Evolutionary conservation across 2,888 invertebrate species (phyloP).

Genomic region (Nemoura dubitans): DNA sequence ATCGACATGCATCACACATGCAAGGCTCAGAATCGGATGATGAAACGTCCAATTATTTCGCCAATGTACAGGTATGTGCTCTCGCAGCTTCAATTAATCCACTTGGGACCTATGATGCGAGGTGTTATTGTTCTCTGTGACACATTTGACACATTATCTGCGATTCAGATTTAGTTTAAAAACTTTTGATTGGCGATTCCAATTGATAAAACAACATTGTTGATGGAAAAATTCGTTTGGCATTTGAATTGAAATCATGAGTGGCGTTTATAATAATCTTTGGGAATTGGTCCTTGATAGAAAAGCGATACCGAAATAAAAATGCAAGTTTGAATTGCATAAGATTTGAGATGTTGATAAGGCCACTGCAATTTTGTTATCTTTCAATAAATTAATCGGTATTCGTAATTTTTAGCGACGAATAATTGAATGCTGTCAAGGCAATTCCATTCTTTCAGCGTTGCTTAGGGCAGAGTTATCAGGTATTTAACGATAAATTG

Average conservation of each 20-base stretch:
- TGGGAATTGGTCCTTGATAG: slow-evolving; percentile 39
- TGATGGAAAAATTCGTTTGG: neutral
- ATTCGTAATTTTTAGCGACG: neutral
- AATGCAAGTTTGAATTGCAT: slow-evolving; percentile 21
- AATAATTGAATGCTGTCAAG: neutral
- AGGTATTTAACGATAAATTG: neutral
- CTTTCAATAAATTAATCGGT: neutral
- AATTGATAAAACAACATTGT: neutral
- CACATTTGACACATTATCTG: slow-evolving; percentile 27
- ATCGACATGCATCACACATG: neutral
- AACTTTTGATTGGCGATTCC: slow-evolving; percentile 28
- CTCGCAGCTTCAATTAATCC: neutral
- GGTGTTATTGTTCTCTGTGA: slow-evolving; percentile 14
- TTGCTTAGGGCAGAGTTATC: neutral
- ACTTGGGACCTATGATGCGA: neutral
- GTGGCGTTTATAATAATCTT: slow-evolving; percentile 33
- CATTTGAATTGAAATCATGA: neutral
- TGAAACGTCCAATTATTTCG: too few species aligned
- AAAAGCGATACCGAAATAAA: neutral
- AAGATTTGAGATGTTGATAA: slow-evolving; percentile 21
- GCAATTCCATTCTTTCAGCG: neutral
- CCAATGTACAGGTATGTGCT: too few species aligned
- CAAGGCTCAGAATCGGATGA: too few species aligned
- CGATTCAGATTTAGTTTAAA: neutral
- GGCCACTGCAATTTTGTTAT: neutral